phyloP scores from a whole-genome alignment of 2,797 vertebrate genomes.

The Hippoglossus hippoglossus region DNA sequence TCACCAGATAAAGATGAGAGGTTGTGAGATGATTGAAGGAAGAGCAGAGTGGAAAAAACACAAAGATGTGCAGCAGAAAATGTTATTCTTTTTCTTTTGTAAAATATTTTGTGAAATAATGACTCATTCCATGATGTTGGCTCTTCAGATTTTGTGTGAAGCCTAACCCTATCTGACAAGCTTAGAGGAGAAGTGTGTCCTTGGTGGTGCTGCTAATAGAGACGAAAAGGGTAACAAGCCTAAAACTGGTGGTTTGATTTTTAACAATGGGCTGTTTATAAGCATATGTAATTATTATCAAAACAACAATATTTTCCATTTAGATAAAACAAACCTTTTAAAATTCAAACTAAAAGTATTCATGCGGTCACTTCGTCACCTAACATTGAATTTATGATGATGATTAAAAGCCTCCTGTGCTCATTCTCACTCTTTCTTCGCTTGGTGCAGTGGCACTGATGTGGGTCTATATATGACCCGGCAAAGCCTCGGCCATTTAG shows the following conservation, averaged over 20 bases:
- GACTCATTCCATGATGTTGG: no score
- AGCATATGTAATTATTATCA: no score
- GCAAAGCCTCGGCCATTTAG: constrained; percentile 75
- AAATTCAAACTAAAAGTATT: background rate
- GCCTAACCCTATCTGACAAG: no score
- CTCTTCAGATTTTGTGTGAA: no score
- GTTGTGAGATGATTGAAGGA: background rate
- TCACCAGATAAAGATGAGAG: background rate
- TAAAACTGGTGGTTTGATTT: no score
- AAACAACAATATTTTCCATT: no score
- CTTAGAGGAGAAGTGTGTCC: no score
- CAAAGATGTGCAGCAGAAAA: background rate
- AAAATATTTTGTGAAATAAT: no score
- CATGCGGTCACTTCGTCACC: constrained; percentile 27
- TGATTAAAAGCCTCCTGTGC: constrained; percentile 57
- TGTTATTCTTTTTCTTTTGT: background rate
- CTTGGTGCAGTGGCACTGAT: constrained; percentile 51
- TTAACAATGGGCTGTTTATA: no score
- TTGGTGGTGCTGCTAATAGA: no score
- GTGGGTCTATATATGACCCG: constrained; percentile 71
- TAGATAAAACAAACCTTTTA: no score
- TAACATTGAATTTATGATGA: constrained; percentile 9
- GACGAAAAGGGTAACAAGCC: no score
- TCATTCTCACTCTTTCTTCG: constrained; percentile 46
- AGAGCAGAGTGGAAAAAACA: background rate